Base-by-base conservation (phyloP, 2,113 vertebrate genomes). In the Rynchops niger region DNA sequence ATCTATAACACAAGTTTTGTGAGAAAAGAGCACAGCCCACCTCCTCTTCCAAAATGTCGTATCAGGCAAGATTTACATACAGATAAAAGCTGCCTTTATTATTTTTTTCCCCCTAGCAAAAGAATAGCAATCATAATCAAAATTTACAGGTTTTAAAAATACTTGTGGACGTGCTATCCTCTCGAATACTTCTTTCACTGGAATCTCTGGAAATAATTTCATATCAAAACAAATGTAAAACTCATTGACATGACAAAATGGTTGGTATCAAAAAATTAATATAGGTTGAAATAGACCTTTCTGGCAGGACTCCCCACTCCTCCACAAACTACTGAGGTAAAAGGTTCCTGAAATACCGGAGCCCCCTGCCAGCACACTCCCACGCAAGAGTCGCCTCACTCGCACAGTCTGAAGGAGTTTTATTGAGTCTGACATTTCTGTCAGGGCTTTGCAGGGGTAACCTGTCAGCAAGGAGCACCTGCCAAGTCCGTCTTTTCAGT, bases 391-490 rank as follows among this genome's bases (percentile, higher is more conserved):
- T 72, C 1, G 5, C 79, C 94, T 79, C 20, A 5, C 85, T 93
- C 3, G 0, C 72, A 58, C 34, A 63, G 82, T 63, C 92, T 93
- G 79, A 69, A 81, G 84, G 94, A 93, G 88, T 95, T 97, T 96
- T 96, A 98, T 95, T 79, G 97, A 95, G 92, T 82, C 95, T 97
- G 96, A 94, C 94, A 85, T 78, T 96, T 86, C 66, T 88, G 84
- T 93, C 56, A 70, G 87, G 84, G 95, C 55, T 91, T 85, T 94
- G 90, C 87, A 92, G 83, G 90, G 88, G 78, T 79, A 96, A 96
- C 87, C 84, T 95, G 93, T 97, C 96, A 96, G 95, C 95, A 92
- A 93, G 93, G 83, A 97, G 95, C 90, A 96, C 95, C 95, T 94
- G 90, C 97, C 97, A 97, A 97, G 83, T 67, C 88, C 1, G 2